Percentiles rank a stretch among this genome's conserved stretches.
These are phyloP conservation scores for Notarius quadriscutis DNA, from an alignment of 2,113 vertebrate genomes.

Conservation along the genomic window DNA sequence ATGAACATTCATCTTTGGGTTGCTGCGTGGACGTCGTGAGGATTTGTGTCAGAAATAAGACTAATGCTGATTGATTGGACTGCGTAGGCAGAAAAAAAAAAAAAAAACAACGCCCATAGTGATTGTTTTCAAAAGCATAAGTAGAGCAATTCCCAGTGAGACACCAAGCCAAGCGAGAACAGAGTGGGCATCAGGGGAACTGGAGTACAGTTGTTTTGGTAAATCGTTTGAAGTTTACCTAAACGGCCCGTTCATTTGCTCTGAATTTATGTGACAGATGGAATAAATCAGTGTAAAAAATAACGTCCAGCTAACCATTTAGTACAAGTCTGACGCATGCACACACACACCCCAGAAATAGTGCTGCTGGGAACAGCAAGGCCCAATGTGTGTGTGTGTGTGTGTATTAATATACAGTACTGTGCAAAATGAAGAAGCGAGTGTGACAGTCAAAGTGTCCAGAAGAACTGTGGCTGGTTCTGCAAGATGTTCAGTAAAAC, in stretches of 20 bases:
- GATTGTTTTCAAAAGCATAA: slow-evolving; percentile 61
- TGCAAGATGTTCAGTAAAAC: no score
- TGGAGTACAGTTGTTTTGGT: slow-evolving; percentile 58
- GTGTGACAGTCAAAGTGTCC: no score
- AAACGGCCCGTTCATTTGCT: slow-evolving; percentile 67
- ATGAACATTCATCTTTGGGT: slow-evolving; percentile 75
- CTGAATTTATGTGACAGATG: slow-evolving; percentile 63
- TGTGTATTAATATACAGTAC: neutral
- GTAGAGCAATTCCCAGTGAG: slow-evolving; percentile 64
- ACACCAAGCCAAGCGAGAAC: slow-evolving; percentile 55
- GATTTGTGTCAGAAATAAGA: slow-evolving; percentile 64
- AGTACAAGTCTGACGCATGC: slow-evolving; percentile 58
- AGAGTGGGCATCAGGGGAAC: slow-evolving; percentile 57
- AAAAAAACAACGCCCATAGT: slow-evolving; percentile 56
- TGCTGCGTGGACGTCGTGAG: slow-evolving; percentile 55
- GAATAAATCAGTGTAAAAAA: slow-evolving; percentile 69
- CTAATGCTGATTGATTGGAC: slow-evolving; percentile 70
- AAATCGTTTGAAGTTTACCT: slow-evolving; percentile 70
- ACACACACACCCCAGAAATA: slow-evolving; percentile 43
- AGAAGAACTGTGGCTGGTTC: no score
- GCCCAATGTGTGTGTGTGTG: neutral
- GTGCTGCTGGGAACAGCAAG: slow-evolving; percentile 19
- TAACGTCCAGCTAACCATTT: slow-evolving; percentile 62
- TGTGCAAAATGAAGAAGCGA: no score
- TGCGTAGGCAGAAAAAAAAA: slow-evolving; percentile 29